Evolutionary conservation across 2,888 invertebrate species (phyloP).

Genomic region (Drosophila melanocephala): DNA sequence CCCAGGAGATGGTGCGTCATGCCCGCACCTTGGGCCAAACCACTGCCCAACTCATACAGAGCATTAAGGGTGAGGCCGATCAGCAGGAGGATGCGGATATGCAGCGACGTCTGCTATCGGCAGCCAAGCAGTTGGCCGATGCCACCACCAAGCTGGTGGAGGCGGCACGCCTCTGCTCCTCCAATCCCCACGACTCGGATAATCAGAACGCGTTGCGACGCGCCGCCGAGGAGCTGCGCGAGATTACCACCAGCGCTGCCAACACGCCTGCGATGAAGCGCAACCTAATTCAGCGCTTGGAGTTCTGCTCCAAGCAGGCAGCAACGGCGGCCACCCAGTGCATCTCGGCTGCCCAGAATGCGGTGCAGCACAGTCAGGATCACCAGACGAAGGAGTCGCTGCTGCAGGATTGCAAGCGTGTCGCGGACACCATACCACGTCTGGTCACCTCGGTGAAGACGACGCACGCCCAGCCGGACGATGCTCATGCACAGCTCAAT

Average conservation of each 20-base stretch:
- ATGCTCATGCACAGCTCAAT: conserved; percentile 91
- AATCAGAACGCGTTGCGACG: conserved; percentile 93
- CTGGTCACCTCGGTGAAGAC: conserved; percentile 92
- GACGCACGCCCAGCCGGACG: conserved; percentile 89
- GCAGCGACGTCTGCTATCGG: conserved; percentile 95
- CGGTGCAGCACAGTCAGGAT: conserved; percentile 89
- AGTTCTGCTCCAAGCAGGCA: conserved; percentile 93
- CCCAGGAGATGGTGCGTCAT: conserved; percentile 97
- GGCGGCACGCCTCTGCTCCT: conserved; percentile 96
- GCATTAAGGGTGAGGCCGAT: conserved; percentile 98
- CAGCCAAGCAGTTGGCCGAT: conserved; percentile 97
- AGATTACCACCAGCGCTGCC: conserved; percentile 95
- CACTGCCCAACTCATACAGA: conserved; percentile 96
- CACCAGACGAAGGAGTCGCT: conserved; percentile 89
- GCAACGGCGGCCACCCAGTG: conserved; percentile 96
- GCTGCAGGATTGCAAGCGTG: conserved; percentile 90
- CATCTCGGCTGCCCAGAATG: conserved; percentile 94
- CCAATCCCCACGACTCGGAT: conserved; percentile 92
- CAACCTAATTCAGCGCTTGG: conserved; percentile 89
- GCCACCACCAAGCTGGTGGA: conserved; percentile 99
- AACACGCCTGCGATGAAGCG: conserved; percentile 90
- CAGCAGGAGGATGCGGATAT: conserved; percentile 93
- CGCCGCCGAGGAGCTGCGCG: conserved; percentile 97
- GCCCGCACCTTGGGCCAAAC: conserved; percentile 96
- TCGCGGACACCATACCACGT: conserved; percentile 92